Percentiles rank a stretch among this genome's conserved stretches.
Evolutionary conservation across 2,113 vertebrate genomes (phyloP).

Genomic region (Dissostichus mawsoni): DNA sequence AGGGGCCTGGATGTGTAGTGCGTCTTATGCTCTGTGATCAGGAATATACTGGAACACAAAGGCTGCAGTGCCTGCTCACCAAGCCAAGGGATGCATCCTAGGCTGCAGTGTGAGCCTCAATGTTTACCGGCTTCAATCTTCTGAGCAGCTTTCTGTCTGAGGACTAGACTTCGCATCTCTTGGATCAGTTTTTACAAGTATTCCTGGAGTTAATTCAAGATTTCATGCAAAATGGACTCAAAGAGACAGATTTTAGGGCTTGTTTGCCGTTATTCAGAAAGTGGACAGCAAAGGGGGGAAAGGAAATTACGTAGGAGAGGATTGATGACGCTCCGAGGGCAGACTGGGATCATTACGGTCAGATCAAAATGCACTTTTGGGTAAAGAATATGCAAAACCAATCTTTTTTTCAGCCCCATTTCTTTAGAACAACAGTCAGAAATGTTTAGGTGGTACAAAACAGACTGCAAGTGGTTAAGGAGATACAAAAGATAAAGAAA

Average conservation of each 20-base stretch:
- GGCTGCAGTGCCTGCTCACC: constrained; percentile 5
- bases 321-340: too few species aligned
- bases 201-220: not conserved
- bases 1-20: not conserved
- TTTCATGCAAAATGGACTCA: not conserved
- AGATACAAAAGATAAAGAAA: not conserved
- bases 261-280: not conserved
- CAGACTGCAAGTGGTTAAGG: too few species aligned
- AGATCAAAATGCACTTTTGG: not conserved
- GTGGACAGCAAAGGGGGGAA: too few species aligned
- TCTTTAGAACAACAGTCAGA: not conserved
- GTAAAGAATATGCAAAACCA: not conserved
- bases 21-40: not conserved
- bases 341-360: too few species aligned
- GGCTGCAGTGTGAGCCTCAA: not conserved
- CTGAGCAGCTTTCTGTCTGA: not conserved
- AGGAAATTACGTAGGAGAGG: too few species aligned
- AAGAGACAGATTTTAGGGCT: not conserved
- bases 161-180: constrained; percentile 1
- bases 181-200: constrained; percentile 15
- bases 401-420: not conserved
- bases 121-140: constrained; percentile 26
- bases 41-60: constrained; percentile 16
- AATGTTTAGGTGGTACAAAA: too few species aligned
- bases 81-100: constrained; percentile 4